phyloP scores from a whole-genome alignment of 1,140 invertebrate species.

The Agrypnia vestita region DNA sequence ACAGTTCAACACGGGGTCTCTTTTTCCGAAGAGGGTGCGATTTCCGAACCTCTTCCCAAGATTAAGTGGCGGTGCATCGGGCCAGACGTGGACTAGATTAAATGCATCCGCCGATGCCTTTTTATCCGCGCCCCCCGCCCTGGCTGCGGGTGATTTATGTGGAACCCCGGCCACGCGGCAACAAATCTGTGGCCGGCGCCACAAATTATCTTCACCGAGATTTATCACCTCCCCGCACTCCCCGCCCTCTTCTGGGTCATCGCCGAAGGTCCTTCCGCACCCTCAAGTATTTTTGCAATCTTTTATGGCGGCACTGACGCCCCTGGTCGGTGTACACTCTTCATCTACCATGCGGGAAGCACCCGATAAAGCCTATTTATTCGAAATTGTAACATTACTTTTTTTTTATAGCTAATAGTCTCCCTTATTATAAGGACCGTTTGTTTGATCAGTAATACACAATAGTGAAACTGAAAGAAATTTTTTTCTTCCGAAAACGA shows the following conservation, averaged over 20 bases:
- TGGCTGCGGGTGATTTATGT: constrained; percentile 56
- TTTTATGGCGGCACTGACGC: too few relatives aligned
- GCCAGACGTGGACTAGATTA: constrained; percentile 31
- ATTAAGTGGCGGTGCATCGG: constrained; percentile 36
- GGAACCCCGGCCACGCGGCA: constrained; percentile 54
- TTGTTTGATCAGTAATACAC: too few relatives aligned
- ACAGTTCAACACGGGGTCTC: neutral
- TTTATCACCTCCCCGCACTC: constrained; percentile 46
- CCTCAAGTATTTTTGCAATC: constrained; percentile 6
- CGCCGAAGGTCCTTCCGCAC: constrained; percentile 8
- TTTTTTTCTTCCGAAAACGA: too few relatives aligned
- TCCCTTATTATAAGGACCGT: too few relatives aligned
- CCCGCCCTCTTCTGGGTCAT: constrained; percentile 4
- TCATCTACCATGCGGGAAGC: too few relatives aligned
- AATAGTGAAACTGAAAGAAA: too few relatives aligned
- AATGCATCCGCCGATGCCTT: constrained; percentile 28
- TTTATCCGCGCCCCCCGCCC: constrained; percentile 12
- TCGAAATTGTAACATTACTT: too few relatives aligned
- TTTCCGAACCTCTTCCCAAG: constrained; percentile 1
- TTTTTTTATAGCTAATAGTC: too few relatives aligned
- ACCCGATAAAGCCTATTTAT: too few relatives aligned
- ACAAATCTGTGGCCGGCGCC: constrained; percentile 58
- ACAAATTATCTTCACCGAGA: constrained; percentile 58
- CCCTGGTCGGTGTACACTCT: too few relatives aligned
- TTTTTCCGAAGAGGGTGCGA: constrained; percentile 11